Evolutionary conservation across 2,113 vertebrate species (phyloP), one percentile per base, ranked within the genome.

Genomic region (Triplophysa tibetana): DNA sequence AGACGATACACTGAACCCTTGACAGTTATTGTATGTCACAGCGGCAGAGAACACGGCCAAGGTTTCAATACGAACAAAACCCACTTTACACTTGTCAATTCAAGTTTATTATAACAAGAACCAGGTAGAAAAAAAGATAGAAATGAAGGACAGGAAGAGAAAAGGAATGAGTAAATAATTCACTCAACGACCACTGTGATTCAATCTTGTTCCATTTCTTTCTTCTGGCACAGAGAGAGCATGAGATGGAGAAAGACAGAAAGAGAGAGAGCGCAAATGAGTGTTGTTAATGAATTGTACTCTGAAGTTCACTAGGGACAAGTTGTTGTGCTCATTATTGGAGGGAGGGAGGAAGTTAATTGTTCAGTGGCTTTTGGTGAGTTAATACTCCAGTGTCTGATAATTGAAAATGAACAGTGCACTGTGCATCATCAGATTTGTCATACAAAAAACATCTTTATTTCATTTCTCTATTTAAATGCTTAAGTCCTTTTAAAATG

Each of bases 91-190:
- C 72, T 24, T 79, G 81, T 85, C 79, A 78, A 58, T 68, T 77
- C 65, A 45, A 66, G 33, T 81, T 68, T 76, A 69, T 54, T 75
- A 80, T 60, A 82, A 78, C 81, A 73, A 64, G 70, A 69, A 41
- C 24, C 68, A 79, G 69, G 84, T 85, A 84, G 82, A 84, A 87
- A 85, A 24, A 73, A 45, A 4, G 14, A 26, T 69, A 52, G 21
- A 26, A 70, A 65, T 70, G 77, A 78, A 63, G 63, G 86, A 84
- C 85, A 88, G 84, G 85, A 82, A 70, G 21, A 69, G 81, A 88
- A 86, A 87, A 86, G 77, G 72, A 65, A 84, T n/a, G 50, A 19
- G 58, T 90, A 78, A 90, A 90, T 88, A 82, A 90, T 90, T 88
- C 82, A 91, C 79, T 43, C 65, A 83, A 62, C 67, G 76, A 79